A percentile compares a stretch with the other conserved stretches of the same genome.
These are phyloP conservation scores for Ictalurus furcatus DNA, from an alignment of 2,113 vertebrate species.

Conservation along the genomic window DNA sequence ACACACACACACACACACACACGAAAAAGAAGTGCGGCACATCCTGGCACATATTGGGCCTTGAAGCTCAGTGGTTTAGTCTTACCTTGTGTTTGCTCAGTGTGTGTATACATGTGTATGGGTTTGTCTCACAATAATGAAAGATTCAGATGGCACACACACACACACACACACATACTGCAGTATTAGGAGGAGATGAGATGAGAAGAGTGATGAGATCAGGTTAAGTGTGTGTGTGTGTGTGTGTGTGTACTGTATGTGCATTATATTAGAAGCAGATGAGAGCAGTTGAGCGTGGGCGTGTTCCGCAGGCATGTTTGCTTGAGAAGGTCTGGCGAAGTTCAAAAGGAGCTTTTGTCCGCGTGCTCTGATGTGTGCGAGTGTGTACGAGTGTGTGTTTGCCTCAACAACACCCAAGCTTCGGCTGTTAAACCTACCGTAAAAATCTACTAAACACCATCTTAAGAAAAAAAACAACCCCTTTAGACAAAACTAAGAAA, in stretches of 20 bases:
- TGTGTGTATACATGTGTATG: slow-evolving; percentile 40
- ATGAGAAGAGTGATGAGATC: slow-evolving; percentile 38
- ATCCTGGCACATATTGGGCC: slow-evolving; percentile 22
- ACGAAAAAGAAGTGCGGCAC: not conserved
- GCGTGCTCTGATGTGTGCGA: slow-evolving; percentile 21
- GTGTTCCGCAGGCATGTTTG: slow-evolving; percentile 40
- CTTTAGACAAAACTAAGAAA: not conserved
- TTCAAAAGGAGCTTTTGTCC: slow-evolving; percentile 43
- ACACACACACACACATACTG: slow-evolving; percentile 15
- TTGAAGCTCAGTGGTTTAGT: slow-evolving; percentile 44
- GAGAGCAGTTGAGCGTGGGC: slow-evolving; percentile 32
- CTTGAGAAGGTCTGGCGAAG: slow-evolving; percentile 42
- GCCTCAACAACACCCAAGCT: not conserved
- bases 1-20: slow-evolving; percentile 20
- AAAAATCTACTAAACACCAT: not conserved
- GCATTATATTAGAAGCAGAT: slow-evolving; percentile 41
- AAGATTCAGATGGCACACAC: slow-evolving; percentile 27
- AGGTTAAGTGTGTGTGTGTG: slow-evolving; percentile 35
- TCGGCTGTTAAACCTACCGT: not conserved
- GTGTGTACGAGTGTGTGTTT: slow-evolving; percentile 2
- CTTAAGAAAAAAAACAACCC: not conserved
- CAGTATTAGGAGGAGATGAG: slow-evolving; percentile 39
- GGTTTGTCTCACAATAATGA: slow-evolving; percentile 27
- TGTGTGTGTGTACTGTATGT: slow-evolving; percentile 9
- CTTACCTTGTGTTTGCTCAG: slow-evolving; percentile 46